Base-by-base conservation (phyloP, 2,888 invertebrate genomes). In the Sarcophaga carnaria region DNA sequence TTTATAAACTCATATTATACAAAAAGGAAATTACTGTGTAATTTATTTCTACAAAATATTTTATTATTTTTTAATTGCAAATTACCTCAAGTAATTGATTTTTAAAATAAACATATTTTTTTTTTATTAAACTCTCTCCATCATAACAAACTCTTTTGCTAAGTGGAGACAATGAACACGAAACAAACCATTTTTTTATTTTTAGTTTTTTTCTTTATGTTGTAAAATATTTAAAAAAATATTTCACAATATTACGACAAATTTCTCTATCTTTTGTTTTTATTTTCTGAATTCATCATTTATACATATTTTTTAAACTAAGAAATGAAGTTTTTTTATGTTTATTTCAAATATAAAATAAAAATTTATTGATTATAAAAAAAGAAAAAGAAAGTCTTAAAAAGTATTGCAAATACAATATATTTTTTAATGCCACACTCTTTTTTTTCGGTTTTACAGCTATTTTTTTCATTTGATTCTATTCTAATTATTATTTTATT, bases 11-110 rank as follows among this genome's bases (percentile, higher is more conserved):
- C 83, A 83, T 83, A 63, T 60, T 63, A 60, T 60, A 78, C 62
- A 12, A 22, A 77, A 37, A 8, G 8, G 80, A 79, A 87, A 84
- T 87, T 87, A 87, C 87, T 87, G 84, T 87, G 87, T 87, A 87
- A 87, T 87, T 84, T 87, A 83, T 87, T 84, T 87, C 79, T 83
- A 83, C 59, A 72, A 47, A 37, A 75, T 75, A 62, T 69, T 74
- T 62, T 78, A 47, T 62, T 54, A 45, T 72, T 83, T 80, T 66
- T 80, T 82, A 76, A 79, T 81, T 70, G 71, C 79, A 72, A 75
- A 82, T 84, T 84, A 81, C 87, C 74, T 79, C 78, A 82, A 79
- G 84, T 85, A 84, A 84, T 71, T 84, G 59, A 84, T 80, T 76
- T 80, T 83, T 67, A 37, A 37, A 64, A 71, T 22, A 60, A 60